Evolutionary conservation across 2,888 invertebrate species (phyloP).

Genomic region (Gisinianus flammeolus): DNA sequence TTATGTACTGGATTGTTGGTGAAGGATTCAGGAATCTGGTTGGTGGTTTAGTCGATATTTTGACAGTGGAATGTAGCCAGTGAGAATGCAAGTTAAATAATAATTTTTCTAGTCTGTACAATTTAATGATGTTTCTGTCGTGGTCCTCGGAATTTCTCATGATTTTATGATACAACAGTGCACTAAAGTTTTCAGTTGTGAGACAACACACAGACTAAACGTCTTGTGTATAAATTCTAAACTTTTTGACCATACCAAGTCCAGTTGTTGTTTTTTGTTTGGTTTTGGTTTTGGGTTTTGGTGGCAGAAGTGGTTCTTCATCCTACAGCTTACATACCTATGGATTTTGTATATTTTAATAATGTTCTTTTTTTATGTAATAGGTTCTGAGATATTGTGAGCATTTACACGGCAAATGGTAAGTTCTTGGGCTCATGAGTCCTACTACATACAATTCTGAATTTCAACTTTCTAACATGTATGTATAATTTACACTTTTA

Average conservation of each 20-base stretch:
- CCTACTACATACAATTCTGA: no score
- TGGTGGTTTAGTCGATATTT: background rate
- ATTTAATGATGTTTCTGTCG: slow-evolving; percentile 32
- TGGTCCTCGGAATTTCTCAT: slow-evolving; percentile 35
- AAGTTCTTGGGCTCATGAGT: no score
- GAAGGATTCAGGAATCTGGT: background rate
- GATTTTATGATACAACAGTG: slow-evolving; percentile 38
- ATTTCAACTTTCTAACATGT: no score
- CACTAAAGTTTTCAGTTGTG: slow-evolving; percentile 19
- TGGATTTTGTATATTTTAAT: background rate
- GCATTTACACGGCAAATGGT: slow-evolving; percentile 98
- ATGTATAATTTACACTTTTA: no score
- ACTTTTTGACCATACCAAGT: background rate
- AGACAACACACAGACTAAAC: slow-evolving; percentile 2
- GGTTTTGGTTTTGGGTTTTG: background rate
- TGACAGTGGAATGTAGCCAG: background rate
- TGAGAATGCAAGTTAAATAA: slow-evolving; percentile 30
- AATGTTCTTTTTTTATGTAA: slow-evolving; percentile 61
- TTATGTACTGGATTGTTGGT: no score
- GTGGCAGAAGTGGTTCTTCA: slow-evolving; percentile 17
- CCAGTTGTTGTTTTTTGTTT: background rate
- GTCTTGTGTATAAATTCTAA: background rate
- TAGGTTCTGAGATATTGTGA: slow-evolving; percentile 98
- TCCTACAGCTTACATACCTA: background rate
- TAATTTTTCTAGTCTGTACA: slow-evolving; percentile 13